Base-by-base conservation (phyloP, 2,888 invertebrate species). In the Stenolophus ochropezus region DNA sequence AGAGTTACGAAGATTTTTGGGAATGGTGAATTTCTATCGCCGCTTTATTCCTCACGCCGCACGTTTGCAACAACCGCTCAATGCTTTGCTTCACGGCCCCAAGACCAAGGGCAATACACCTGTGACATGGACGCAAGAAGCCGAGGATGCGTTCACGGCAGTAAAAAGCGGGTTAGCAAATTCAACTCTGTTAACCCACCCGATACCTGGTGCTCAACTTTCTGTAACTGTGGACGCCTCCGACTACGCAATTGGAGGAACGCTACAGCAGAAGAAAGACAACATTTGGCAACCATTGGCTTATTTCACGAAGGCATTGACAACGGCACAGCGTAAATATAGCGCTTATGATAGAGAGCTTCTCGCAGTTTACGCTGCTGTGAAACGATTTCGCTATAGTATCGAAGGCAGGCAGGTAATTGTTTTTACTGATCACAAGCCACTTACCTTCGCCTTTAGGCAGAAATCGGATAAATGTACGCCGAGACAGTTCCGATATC, bases 141-240 rank as follows among this genome's bases (percentile, higher is more conserved):
- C 51, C 3, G 8, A 4, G 4, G 4, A 8, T 4, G 51, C 51
- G 16, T 51, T 51, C 51, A 8, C 2, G 4, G 16, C 51, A 2
- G 4, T 8, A 42, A 88, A 88, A 77, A 53, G 81, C 4, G 83
- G 82, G 5, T 84, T 88, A 0, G 81, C 83, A 2, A 25, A 85
- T 3, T 86, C 87, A 0, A 84, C 87, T 0, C 71, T 87, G 0
- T 76, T 89, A 0, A 85, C 85, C 0, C 87, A 88, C 74, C 88
- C 88, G 0, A 84, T 84, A 2, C 16, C 69, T 0, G 16, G 82
- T 8, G 85, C 86, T 0, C 69, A 85, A 53, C 23, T 88, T 0
- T 84, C 85, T 0, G 18, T 88, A 0, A 75, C 84, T 0, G 86
- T 85, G 0, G 88, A 89, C 76, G 88, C 88, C 0, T 88, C 88